Conservation (phyloP, 2,888 invertebrate species). For the Eristalis arbustorum region DNA sequence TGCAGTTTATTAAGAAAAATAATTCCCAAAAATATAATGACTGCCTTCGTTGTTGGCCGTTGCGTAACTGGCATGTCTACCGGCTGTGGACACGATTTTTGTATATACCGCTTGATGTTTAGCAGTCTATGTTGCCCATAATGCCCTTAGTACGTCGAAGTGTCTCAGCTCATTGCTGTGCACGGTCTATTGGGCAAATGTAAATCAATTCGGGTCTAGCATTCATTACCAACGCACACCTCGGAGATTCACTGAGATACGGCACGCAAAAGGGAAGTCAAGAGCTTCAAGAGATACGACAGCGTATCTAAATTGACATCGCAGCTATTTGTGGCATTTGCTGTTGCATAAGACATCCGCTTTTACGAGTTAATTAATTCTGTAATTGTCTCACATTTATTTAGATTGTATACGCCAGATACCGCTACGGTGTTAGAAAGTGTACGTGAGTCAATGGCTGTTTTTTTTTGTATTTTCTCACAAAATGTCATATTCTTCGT, state of each 20-base stretch:
- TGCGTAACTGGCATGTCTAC: background rate
- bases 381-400: conserved; percentile 44
- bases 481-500: conserved; percentile 23
- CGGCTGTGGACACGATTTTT: background rate
- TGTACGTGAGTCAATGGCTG: background rate
- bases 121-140: background rate
- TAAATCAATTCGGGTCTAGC: conserved; percentile 13
- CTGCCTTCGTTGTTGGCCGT: too few species aligned
- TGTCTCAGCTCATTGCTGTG: background rate
- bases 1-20: background rate
- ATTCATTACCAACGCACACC: conserved; percentile 21
- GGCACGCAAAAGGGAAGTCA: background rate
- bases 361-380: conserved; percentile 20
- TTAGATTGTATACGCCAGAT: conserved; percentile 24
- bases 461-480: background rate
- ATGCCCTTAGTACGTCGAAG: background rate
- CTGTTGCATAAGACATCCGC: conserved; percentile 32
- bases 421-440: background rate
- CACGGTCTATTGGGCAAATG: background rate
- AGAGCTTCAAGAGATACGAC: background rate
- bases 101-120: background rate
- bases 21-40: background rate
- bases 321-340: conserved; percentile 12
- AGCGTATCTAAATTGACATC: conserved; percentile 14
- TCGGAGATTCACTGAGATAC: conserved; percentile 22